phyloP scores from a whole-genome alignment of 2,113 vertebrate genomes.

The Mastomys natalensis region DNA sequence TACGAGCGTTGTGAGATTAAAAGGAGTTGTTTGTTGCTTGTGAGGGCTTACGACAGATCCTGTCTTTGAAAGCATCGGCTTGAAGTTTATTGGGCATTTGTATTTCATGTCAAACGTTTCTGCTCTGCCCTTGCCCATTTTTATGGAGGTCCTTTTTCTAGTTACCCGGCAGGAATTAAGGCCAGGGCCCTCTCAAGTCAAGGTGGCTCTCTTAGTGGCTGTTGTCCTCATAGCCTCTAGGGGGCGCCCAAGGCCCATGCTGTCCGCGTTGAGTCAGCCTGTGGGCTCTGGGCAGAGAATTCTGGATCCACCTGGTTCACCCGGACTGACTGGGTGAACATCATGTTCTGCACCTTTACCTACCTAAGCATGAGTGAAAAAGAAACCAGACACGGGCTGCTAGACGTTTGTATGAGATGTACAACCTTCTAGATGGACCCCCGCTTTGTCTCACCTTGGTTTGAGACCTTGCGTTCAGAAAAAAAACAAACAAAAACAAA shows the following conservation, averaged over 20 bases:
- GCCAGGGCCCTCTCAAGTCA: not conserved
- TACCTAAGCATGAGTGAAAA: not conserved
- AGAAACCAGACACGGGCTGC: not conserved
- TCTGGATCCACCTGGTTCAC: not conserved
- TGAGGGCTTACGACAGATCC: slow-evolving; percentile 32
- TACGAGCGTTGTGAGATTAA: not conserved
- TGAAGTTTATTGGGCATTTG: slow-evolving; percentile 42
- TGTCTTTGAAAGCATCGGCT: not conserved
- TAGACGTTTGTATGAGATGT: accelerated
- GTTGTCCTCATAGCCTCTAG: slow-evolving; percentile 55
- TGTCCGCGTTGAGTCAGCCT: accelerated
- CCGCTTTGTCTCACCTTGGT: not conserved
- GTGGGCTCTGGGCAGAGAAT: accelerated
- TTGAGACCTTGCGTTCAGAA: not conserved
- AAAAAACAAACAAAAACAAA: too few species aligned
- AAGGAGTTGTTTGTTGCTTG: not conserved
- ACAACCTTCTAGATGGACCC: accelerated
- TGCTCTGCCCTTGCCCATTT: slow-evolving; percentile 43
- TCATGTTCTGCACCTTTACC: not conserved
- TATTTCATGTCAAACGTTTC: slow-evolving; percentile 25
- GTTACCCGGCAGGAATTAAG: not conserved
- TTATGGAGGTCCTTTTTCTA: slow-evolving; percentile 5
- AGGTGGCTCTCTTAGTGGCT: not conserved
- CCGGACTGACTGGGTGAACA: not conserved
- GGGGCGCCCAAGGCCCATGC: slow-evolving; percentile 49